phyloP scores from a whole-genome alignment of 2,888 invertebrate species.

The Standfussiana lucernea region DNA sequence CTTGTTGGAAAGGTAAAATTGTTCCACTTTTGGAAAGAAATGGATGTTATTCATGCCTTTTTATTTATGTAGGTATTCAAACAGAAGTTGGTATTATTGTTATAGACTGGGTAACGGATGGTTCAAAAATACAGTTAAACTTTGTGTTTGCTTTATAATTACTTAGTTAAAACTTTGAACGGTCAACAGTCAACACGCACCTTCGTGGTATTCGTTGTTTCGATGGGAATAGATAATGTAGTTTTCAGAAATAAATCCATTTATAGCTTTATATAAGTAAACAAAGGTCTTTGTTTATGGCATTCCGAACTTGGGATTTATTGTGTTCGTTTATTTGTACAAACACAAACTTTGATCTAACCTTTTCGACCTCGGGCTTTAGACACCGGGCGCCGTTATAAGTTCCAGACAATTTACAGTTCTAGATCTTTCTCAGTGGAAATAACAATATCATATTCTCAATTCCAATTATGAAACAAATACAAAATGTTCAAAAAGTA shows the following conservation, averaged over 20 bases:
- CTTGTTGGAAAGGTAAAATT: slow-evolving; percentile 18
- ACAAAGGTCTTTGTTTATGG: slow-evolving; percentile 54
- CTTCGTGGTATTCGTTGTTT: slow-evolving; percentile 29
- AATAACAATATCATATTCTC: slow-evolving; percentile 26
- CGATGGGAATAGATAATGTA: slow-evolving; percentile 29
- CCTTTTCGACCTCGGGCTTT: slow-evolving; percentile 49
- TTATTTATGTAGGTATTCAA: slow-evolving; percentile 10
- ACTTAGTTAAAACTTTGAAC: slow-evolving; percentile 20
- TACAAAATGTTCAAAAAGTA: background rate
- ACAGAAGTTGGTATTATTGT: background rate
- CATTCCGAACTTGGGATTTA: slow-evolving; percentile 56
- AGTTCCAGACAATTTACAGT: slow-evolving; percentile 19
- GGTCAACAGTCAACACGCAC: slow-evolving; percentile 1
- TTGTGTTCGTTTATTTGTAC: slow-evolving; percentile 60
- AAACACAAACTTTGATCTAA: slow-evolving; percentile 52
- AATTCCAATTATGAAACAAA: slow-evolving; percentile 4
- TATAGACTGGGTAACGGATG: background rate
- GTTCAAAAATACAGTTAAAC: background rate
- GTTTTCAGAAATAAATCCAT: slow-evolving; percentile 48
- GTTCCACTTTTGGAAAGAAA: background rate
- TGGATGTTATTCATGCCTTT: background rate
- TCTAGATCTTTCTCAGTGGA: slow-evolving; percentile 17
- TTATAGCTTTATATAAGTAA: slow-evolving; percentile 42
- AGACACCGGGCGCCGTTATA: slow-evolving; percentile 35
- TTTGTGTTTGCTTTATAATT: slow-evolving; percentile 1